A percentile compares a stretch with the other conserved stretches of the same genome.
These are phyloP conservation scores for Rhaphigaster nebulosa DNA, from an alignment of 2,888 invertebrate genomes.

Conservation along the genomic window DNA sequence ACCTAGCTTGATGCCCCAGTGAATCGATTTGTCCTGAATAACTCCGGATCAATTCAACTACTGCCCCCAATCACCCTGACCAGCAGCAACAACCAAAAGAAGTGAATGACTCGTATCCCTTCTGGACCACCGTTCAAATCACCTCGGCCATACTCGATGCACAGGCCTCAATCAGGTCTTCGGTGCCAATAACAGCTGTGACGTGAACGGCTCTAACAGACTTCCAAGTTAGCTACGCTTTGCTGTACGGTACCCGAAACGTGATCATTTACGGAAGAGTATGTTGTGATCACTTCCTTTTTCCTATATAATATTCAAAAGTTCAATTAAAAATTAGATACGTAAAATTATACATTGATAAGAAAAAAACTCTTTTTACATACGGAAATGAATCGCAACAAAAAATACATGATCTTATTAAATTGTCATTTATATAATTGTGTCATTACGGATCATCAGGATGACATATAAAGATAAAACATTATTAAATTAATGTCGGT, in stretches of 20 bases:
- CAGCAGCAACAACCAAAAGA: neutral
- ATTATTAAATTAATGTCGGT: no score
- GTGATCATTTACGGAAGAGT: neutral
- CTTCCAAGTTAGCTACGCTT: neutral
- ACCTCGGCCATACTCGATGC: neutral
- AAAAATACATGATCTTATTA: no score
- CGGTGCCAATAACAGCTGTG: neutral
- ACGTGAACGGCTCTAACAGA: neutral
- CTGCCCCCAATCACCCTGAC: neutral
- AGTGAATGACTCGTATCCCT: neutral
- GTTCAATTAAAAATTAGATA: neutral
- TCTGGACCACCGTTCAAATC: neutral
- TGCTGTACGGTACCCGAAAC: neutral
- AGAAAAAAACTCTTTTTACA: neutral
- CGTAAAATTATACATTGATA: neutral
- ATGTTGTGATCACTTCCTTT: neutral
- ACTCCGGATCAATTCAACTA: neutral
- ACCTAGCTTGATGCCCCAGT: neutral
- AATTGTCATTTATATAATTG: no score
- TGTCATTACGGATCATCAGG: no score
- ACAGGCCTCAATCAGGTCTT: neutral
- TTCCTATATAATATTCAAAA: neutral
- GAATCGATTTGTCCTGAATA: conserved; percentile 4
- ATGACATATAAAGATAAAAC: no score
- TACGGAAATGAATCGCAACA: neutral